phyloP scores from a whole-genome alignment of 2,797 vertebrate genomes.

The Buphagus erythrorhynchus region DNA sequence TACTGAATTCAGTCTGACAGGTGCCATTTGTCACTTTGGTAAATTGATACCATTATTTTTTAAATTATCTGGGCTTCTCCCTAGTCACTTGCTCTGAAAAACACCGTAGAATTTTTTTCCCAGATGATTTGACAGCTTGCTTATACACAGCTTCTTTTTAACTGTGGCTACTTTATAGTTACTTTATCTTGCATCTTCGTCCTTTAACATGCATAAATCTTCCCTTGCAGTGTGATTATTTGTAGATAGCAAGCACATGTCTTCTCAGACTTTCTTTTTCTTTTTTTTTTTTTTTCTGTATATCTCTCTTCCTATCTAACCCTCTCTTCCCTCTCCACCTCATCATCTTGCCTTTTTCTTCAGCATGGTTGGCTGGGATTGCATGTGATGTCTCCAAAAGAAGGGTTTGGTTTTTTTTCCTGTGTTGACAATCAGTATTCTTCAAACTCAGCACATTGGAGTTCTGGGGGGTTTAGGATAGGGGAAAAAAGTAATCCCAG shows the following conservation, averaged over 20 bases:
- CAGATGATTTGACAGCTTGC: neutral
- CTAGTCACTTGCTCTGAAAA: neutral
- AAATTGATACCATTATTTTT: neutral
- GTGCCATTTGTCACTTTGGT: neutral
- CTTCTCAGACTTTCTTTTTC: neutral
- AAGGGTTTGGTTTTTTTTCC: accelerated
- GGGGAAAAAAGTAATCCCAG: neutral
- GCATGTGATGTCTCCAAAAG: neutral
- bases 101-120: neutral
- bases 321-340: neutral
- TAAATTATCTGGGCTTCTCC: neutral
- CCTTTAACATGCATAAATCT: neutral
- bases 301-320: neutral
- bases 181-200: neutral
- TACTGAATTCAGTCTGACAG: neutral
- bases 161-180: neutral
- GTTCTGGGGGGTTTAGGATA: neutral
- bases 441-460: neutral
- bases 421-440: neutral
- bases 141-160: neutral
- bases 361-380: neutral
- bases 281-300: neutral
- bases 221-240: neutral
- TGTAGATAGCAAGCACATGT: neutral
- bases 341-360: neutral